Percentiles rank a stretch among this genome's conserved stretches.
Conservation (phyloP, 2,888 invertebrate genomes). For the Leptura quadrifasciata region DNA sequence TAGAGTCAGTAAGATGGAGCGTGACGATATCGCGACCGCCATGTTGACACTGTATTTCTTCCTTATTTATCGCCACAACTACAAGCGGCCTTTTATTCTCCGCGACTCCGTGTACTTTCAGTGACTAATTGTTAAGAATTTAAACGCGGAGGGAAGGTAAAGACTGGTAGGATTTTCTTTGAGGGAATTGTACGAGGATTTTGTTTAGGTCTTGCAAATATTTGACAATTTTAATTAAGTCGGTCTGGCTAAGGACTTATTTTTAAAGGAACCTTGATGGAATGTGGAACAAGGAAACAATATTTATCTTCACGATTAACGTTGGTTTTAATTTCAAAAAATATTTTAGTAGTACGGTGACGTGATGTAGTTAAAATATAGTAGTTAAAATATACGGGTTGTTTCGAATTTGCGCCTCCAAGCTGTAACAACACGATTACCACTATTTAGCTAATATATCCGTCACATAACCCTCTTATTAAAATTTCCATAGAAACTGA, state of each 20-base stretch:
- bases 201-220: slow-evolving; percentile 38
- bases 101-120: slow-evolving; percentile 1
- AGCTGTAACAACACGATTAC: too few species aligned
- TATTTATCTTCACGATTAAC: neutral
- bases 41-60: slow-evolving; percentile 51
- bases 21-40: slow-evolving; percentile 54
- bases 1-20: slow-evolving; percentile 58
- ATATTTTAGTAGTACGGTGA: too few species aligned
- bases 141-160: slow-evolving; percentile 18
- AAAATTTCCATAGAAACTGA: too few species aligned
- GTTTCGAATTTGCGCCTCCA: too few species aligned
- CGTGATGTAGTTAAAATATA: too few species aligned
- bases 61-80: slow-evolving; percentile 36
- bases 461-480: too few species aligned
- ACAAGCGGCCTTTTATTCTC: slow-evolving; percentile 15
- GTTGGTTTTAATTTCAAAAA: neutral
- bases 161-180: neutral
- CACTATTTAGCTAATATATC: too few species aligned
- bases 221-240: slow-evolving; percentile 40
- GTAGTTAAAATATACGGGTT: too few species aligned
- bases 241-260: slow-evolving; percentile 12
- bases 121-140: slow-evolving; percentile 37
- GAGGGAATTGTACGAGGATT: slow-evolving; percentile 19
- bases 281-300: slow-evolving; percentile 11
- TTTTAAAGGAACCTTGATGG: neutral